Percentiles rank a stretch among this genome's conserved stretches.
Evolutionary conservation across 2,113 vertebrate genomes (phyloP).

Genomic region (Corythornis cristatus): DNA sequence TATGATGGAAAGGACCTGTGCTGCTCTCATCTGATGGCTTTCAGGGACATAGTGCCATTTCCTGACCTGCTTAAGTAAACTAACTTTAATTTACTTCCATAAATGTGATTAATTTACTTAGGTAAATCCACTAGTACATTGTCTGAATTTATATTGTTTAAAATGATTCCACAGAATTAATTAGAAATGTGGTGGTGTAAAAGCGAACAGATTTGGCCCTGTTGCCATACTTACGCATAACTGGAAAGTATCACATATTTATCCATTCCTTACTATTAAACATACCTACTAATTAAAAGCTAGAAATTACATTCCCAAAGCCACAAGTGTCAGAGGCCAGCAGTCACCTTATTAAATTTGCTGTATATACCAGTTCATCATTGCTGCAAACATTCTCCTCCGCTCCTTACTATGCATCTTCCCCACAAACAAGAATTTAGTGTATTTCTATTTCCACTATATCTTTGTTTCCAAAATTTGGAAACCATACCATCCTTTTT

Average conservation of each 20-base stretch:
- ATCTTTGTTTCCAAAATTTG: not conserved
- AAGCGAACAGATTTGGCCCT: not conserved
- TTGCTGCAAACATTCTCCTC: not conserved
- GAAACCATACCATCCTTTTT: not conserved
- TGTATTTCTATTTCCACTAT: too few species aligned
- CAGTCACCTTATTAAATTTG: not conserved
- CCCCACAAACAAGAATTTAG: not conserved
- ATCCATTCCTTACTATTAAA: not conserved
- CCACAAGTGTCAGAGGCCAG: not conserved
- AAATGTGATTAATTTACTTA: not conserved
- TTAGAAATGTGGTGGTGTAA: not conserved
- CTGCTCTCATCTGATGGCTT: not conserved
- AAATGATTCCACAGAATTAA: not conserved
- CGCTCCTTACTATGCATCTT: not conserved
- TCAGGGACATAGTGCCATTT: not conserved
- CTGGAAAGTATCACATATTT: not conserved
- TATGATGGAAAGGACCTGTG: not conserved
- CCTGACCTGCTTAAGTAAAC: not conserved
- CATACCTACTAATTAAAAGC: not conserved
- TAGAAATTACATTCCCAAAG: not conserved
- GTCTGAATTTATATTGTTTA: not conserved
- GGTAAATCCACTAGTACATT: not conserved
- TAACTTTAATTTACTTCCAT: not conserved
- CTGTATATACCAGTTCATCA: too few species aligned
- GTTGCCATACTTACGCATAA: not conserved